Conservation (phyloP, 2,113 vertebrate genomes). For the Toxotes jaculatrix region DNA sequence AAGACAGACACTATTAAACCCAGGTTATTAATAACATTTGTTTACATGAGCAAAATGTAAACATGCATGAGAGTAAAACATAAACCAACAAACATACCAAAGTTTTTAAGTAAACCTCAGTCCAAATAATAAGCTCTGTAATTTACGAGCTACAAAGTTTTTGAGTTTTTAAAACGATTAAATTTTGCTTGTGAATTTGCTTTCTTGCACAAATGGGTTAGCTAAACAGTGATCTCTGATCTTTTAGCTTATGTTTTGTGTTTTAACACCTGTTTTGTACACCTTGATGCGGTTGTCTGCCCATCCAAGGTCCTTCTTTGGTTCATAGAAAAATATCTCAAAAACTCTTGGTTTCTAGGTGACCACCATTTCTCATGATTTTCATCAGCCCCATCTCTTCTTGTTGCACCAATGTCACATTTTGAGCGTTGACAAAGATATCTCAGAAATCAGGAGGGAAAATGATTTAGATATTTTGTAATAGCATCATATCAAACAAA, state of each 20-base stretch:
- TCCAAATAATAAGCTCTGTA: not conserved
- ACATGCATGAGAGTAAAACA: not conserved
- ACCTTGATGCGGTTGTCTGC: not conserved
- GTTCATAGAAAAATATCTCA: not conserved
- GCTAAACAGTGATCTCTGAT: not conserved
- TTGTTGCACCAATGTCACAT: not conserved
- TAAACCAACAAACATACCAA: not conserved
- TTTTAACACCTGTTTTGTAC: not conserved
- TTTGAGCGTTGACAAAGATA: not conserved
- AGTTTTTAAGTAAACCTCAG: not conserved
- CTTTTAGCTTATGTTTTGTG: not conserved
- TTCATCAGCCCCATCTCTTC: not conserved
- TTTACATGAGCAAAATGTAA: not conserved
- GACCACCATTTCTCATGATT: not conserved
- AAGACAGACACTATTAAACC: not conserved
- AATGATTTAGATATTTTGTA: not conserved
- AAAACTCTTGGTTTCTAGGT: not conserved
- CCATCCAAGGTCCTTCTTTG: not conserved
- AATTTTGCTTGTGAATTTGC: not conserved
- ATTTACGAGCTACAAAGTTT: not conserved
- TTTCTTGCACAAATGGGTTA: not conserved
- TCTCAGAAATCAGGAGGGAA: slow-evolving; percentile 5
- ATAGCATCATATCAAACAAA: not conserved
- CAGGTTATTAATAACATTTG: not conserved
- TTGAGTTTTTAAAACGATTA: not conserved